Evolutionary conservation across 2,113 vertebrate species (phyloP).

Genomic region (Leucoraja erinaceus): DNA sequence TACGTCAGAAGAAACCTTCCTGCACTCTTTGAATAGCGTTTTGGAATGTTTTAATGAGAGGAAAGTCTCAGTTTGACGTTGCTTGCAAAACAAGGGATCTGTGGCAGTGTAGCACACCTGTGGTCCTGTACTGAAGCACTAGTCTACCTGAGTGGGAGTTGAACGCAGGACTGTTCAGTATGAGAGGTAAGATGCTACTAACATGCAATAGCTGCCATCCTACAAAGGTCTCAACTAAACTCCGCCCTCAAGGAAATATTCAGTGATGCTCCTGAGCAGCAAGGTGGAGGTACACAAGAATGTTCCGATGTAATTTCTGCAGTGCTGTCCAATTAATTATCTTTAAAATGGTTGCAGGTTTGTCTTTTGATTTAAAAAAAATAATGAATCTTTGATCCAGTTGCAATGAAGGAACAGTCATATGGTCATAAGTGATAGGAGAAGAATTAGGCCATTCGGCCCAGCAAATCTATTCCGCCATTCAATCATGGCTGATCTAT

Average conservation of each 20-base stretch:
- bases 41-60: background rate
- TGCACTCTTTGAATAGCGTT: background rate
- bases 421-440: too few relatives aligned
- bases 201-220: background rate
- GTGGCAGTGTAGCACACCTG: too few relatives aligned
- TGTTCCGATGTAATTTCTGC: background rate
- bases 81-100: too few relatives aligned
- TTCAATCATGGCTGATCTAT: too few relatives aligned
- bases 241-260: background rate
- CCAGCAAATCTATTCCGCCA: too few relatives aligned
- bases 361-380: too few relatives aligned
- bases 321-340: background rate
- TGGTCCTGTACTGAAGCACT: too few relatives aligned
- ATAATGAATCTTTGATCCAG: too few relatives aligned
- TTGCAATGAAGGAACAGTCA: too few relatives aligned
- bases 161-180: background rate
- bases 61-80: background rate
- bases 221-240: background rate
- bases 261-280: background rate
- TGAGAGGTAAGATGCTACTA: background rate
- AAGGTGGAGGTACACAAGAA: background rate
- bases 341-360: background rate
- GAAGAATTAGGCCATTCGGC: too few relatives aligned
- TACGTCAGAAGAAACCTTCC: background rate
- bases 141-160: too few relatives aligned